Conservation (phyloP, 2,888 invertebrate species). For the Thereva unica region DNA sequence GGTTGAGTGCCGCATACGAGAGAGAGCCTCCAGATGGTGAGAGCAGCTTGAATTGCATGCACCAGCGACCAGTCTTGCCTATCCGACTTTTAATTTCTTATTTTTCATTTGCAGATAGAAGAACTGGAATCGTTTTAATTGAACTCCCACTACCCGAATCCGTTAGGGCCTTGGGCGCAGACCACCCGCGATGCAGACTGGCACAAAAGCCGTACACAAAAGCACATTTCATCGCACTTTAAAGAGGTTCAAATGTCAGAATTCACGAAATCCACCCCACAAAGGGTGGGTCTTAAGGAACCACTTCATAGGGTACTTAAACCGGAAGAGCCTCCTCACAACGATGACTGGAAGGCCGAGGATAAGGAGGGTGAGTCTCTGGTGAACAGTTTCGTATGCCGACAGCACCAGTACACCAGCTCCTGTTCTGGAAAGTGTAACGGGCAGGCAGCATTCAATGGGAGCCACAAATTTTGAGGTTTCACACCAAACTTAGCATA, state of each 20-base stretch:
- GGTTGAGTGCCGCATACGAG: slow-evolving; percentile 27
- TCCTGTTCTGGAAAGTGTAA: no score
- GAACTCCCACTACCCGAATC: slow-evolving; percentile 5
- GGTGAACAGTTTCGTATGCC: slow-evolving; percentile 2
- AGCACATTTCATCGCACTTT: slow-evolving; percentile 20
- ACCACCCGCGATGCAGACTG: slow-evolving; percentile 1
- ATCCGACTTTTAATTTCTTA: slow-evolving; percentile 22
- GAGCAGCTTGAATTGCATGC: slow-evolving; percentile 2
- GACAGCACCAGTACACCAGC: not conserved
- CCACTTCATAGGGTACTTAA: slow-evolving; percentile 27
- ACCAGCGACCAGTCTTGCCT: slow-evolving; percentile 23
- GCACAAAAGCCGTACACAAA: slow-evolving; percentile 9
- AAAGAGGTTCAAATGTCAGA: slow-evolving; percentile 13
- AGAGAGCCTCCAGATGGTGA: slow-evolving; percentile 14
- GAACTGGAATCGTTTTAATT: slow-evolving; percentile 24
- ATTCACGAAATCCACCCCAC: slow-evolving; percentile 13
- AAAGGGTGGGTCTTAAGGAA: slow-evolving; percentile 27
- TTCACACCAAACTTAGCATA: slow-evolving; percentile 34
- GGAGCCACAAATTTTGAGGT: slow-evolving; percentile 28
- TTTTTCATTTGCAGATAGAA: slow-evolving; percentile 14
- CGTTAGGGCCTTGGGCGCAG: not conserved
- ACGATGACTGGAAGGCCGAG: slow-evolving; percentile 11
- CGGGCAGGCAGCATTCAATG: not conserved
- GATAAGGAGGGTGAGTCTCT: slow-evolving; percentile 12
- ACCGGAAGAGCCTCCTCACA: slow-evolving; percentile 19